A percentile compares a stretch with the other conserved stretches of the same genome.
phyloP scores from a whole-genome alignment of 2,888 invertebrate species.

The Sturmia bella region DNA sequence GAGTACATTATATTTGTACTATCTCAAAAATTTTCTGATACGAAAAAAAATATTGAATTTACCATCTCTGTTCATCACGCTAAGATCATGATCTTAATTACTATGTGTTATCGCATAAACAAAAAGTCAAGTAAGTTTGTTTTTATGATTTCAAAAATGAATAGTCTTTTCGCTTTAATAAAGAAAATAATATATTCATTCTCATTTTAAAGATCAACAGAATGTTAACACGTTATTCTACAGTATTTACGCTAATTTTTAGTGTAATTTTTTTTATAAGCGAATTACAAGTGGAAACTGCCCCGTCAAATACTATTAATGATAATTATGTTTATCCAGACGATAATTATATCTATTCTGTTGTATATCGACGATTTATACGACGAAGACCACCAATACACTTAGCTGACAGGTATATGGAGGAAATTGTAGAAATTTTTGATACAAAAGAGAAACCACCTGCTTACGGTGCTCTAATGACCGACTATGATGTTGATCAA shows the following conservation, averaged over 20 bases:
- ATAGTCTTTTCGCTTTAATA: background rate
- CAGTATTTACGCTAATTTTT: conserved; percentile 2
- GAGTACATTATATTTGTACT: too few relatives aligned
- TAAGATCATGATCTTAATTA: conserved; percentile 62
- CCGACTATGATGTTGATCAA: conserved; percentile 73
- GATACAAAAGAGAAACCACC: conserved; percentile 67
- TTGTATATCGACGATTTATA: conserved; percentile 71
- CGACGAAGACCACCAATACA: conserved; percentile 68
- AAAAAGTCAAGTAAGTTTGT: conserved; percentile 2
- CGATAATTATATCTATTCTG: too few relatives aligned
- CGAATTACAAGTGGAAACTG: conserved; percentile 6
- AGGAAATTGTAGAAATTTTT: conserved; percentile 74
- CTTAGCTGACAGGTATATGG: conserved; percentile 67
- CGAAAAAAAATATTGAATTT: background rate
- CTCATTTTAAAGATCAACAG: conserved; percentile 11
- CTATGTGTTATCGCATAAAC: conserved; percentile 48
- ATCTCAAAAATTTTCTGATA: too few relatives aligned
- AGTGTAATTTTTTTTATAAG: background rate
- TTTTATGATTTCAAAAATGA: conserved; percentile 25
- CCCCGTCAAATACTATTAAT: background rate
- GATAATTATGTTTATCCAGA: background rate
- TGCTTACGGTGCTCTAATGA: conserved; percentile 39
- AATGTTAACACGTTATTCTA: conserved; percentile 40
- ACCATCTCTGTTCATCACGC: background rate
- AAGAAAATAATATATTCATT: conserved; percentile 39